A percentile compares a stretch with the other conserved stretches of the same genome.
Evolutionary conservation across 2,797 vertebrate species (phyloP).

Genomic region (Danio tinwini): DNA sequence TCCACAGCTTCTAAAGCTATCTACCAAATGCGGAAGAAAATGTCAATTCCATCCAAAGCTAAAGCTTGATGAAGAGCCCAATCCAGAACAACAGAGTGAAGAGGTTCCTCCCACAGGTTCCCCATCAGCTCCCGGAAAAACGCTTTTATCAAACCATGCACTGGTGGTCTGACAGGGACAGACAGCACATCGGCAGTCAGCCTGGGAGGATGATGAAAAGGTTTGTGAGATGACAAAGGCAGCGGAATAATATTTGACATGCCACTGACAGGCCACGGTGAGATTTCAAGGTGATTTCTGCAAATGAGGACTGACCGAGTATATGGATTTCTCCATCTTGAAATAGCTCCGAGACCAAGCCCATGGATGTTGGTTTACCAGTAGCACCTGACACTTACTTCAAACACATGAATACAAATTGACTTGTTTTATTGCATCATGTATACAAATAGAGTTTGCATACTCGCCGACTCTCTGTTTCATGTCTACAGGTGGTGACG

Average conservation of each 20-base stretch:
- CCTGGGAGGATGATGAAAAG: conserved; percentile 21
- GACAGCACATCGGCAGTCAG: conserved; percentile 28
- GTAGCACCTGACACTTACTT: neutral
- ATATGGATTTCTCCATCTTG: conserved; percentile 12
- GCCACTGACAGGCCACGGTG: conserved; percentile 5
- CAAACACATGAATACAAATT: neutral
- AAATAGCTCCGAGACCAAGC: neutral
- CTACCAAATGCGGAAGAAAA: neutral
- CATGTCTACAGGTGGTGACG: conserved; percentile 32
- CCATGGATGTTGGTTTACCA: conserved; percentile 6
- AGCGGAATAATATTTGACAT: conserved; percentile 13
- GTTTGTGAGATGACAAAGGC: conserved; percentile 36
- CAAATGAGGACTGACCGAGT: conserved; percentile 29
- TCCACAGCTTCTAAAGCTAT: neutral
- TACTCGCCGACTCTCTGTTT: neutral
- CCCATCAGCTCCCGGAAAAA: conserved; percentile 23
- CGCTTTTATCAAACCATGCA: conserved; percentile 10
- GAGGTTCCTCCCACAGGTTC: conserved; percentile 26
- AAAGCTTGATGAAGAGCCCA: conserved; percentile 18
- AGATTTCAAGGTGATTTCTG: conserved; percentile 32
- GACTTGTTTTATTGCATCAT: neutral
- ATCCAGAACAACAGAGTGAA: conserved; percentile 17
- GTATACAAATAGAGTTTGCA: conserved; percentile 15
- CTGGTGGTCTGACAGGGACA: conserved; percentile 41
- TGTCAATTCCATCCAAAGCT: neutral